phyloP scores from a whole-genome alignment of 2,888 invertebrate species.

The Itoplectis maculator region DNA sequence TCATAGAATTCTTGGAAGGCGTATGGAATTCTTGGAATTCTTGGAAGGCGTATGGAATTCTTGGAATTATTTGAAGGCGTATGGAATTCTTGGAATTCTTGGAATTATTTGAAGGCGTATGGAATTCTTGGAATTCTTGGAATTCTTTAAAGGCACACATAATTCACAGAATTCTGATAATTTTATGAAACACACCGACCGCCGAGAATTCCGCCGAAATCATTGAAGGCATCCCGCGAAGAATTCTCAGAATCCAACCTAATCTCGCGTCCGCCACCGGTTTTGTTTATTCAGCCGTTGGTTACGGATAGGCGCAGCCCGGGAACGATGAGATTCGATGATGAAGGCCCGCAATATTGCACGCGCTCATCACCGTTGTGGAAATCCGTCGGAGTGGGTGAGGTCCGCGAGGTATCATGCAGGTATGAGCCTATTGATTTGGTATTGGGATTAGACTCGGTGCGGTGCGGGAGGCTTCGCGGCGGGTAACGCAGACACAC shows the following conservation, averaged over 20 bases:
- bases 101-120: no score
- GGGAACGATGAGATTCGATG: conserved; percentile 13
- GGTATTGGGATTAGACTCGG: conserved; percentile 45
- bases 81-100: no score
- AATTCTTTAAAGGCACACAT: no score
- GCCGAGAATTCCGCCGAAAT: no score
- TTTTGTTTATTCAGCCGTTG: neutral
- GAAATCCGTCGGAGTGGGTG: neutral
- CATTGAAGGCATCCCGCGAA: no score
- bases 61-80: no score
- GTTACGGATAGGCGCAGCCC: neutral
- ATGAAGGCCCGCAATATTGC: conserved; percentile 26
- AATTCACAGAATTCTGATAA: no score
- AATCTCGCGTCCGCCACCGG: neutral
- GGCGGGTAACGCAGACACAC: neutral
- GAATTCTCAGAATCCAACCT: neutral
- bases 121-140: no score
- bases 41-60: no score
- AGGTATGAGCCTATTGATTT: conserved; percentile 35
- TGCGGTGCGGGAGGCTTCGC: neutral
- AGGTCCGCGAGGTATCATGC: neutral
- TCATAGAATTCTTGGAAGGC: no score
- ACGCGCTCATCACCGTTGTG: conserved; percentile 9
- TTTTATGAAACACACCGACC: no score
- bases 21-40: no score